These are phyloP conservation scores for Ruditapes philippinarum DNA, from an alignment of 1,140 invertebrate genomes.

Conservation along the genomic window DNA sequence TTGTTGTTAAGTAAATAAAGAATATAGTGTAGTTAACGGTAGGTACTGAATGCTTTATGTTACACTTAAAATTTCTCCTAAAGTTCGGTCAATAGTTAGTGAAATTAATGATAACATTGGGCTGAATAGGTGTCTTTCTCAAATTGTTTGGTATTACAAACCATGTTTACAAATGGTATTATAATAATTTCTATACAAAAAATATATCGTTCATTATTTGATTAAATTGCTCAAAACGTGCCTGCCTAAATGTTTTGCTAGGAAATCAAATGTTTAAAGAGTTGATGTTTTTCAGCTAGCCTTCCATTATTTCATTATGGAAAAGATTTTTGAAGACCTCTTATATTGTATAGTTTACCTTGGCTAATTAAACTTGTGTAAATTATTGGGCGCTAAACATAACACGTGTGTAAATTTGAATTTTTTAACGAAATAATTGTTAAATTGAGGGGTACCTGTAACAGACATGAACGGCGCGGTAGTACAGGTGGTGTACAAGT, in stretches of 20 bases:
- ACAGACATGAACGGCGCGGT: not conserved
- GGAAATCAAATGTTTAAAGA: constrained; percentile 57
- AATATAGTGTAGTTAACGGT: not conserved
- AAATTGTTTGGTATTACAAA: constrained; percentile 39
- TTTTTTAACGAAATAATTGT: constrained; percentile 25
- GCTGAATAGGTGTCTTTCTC: constrained; percentile 37
- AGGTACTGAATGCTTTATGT: not conserved
- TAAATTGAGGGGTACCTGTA: constrained; percentile 1
- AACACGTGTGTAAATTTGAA: constrained; percentile 60
- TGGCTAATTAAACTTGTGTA: constrained; percentile 63
- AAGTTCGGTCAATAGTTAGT: constrained; percentile 19
- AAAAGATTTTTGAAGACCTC: constrained; percentile 38
- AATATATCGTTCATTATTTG: constrained; percentile 56
- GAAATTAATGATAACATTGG: constrained; percentile 43
- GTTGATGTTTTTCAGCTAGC: constrained; percentile 28
- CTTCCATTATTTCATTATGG: constrained; percentile 60
- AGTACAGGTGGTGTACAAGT: constrained; percentile 40
- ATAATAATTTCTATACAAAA: constrained; percentile 45
- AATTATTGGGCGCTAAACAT: constrained; percentile 34
- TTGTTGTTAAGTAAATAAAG: not conserved
- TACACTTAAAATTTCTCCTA: constrained; percentile 1
- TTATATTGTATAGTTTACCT: constrained; percentile 36
- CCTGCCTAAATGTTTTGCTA: constrained; percentile 49
- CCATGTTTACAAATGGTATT: constrained; percentile 53
- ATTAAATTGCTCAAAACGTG: constrained; percentile 39